Base-by-base conservation (phyloP, 2,113 vertebrate species). In the Scatophagus argus region DNA sequence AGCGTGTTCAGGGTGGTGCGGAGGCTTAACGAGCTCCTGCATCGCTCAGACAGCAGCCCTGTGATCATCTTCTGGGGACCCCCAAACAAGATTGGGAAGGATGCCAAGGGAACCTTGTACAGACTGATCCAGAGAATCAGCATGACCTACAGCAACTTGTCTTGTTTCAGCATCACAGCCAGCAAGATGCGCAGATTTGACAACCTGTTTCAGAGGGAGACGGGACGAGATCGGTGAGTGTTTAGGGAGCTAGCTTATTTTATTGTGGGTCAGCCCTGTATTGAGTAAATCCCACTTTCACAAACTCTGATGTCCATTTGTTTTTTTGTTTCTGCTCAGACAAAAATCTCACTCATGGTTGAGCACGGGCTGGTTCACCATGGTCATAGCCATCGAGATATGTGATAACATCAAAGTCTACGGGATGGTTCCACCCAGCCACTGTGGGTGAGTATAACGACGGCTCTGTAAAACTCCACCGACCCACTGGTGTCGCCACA, bases 331-430 rank as follows among this genome's bases (percentile, higher is more conserved):
- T 46, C 44, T 60, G 6, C 54, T 59, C 74, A 99, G 98, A 85
- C 94, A 96, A 89, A 97, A 96, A 87, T 99, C 98, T 0, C 96
- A 96, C 54, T 98, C 98, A 0, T 99, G 98, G 98, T 79, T 99
- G 86, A 99, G 98, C 94, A 99, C 98, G 0, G 98, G 98, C 77
- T 99, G 98, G 98, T 99, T 99, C 92, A 99, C 98, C 81, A 98
- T 99, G 98, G 98, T 96, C 88, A 98, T 98, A 0, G 96, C 97
- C 0, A 96, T 99, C 39, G 97, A 98, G 85, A 81, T 98, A 61
- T 99, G 98, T n/a, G 97, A 99, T 39, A 94, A 91, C 0, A 95
- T 99, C 74, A 97, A 97, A 4, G 97, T 99, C 16, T 99, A 99
- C 0, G 98, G 98, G 83, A 99, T 99, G 98, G 96, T 99, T 60